These are phyloP conservation scores for Platorchestia sp. DNA, from an alignment of 1,140 invertebrate genomes.

Conservation along the genomic window DNA sequence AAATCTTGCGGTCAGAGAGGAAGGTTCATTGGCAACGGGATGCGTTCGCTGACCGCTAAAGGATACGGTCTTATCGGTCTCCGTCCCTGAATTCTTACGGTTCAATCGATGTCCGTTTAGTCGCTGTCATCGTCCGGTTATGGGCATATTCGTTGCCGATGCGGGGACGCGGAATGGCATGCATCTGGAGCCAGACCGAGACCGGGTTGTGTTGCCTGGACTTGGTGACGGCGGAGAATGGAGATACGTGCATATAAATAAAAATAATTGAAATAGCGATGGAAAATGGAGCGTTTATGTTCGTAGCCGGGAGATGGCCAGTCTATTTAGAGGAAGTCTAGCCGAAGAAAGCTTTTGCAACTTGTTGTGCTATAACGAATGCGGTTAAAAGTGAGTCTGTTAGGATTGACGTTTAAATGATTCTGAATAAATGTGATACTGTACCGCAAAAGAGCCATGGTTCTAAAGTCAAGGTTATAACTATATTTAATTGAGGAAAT, in stretches of 20 bases:
- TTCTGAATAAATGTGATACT: background rate
- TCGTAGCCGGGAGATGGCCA: background rate
- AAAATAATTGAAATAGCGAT: background rate
- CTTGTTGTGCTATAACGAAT: background rate
- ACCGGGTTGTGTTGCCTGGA: background rate
- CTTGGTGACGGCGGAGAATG: background rate
- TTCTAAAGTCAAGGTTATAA: background rate
- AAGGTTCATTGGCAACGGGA: background rate
- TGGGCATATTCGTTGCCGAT: constrained; percentile 5
- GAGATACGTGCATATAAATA: background rate
- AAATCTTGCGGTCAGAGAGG: background rate
- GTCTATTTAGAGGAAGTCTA: background rate
- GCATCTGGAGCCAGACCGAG: background rate
- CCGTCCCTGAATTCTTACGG: background rate
- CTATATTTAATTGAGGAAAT: background rate
- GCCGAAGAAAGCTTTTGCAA: background rate
- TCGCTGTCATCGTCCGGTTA: constrained; percentile 34
- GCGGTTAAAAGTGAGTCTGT: background rate
- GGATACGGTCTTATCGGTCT: background rate
- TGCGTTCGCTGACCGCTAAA: background rate
- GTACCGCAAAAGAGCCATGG: background rate
- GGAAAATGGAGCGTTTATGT: background rate
- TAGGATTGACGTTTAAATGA: background rate
- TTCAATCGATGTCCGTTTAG: constrained; percentile 13
- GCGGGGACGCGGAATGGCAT: constrained; percentile 14